phyloP scores from a whole-genome alignment of 2,113 vertebrate genomes.

The Hypanus sabinus region DNA sequence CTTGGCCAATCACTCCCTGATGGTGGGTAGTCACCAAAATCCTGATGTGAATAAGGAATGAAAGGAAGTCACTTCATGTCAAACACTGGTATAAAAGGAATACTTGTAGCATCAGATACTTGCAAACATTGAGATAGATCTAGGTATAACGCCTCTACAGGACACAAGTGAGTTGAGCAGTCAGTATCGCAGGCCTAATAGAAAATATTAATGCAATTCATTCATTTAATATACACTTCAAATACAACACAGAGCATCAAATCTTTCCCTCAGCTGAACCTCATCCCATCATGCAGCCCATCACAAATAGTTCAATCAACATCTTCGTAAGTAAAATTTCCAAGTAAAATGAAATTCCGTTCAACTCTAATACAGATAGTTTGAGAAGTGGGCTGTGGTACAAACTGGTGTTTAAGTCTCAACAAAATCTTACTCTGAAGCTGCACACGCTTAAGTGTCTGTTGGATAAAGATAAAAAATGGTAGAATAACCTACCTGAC shows the following conservation, averaged over 20 bases:
- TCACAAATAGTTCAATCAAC: not conserved
- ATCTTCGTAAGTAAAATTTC: too few species aligned
- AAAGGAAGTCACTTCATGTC: not conserved
- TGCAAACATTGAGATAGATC: not conserved
- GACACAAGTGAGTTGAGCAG: not conserved
- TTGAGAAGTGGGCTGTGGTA: not conserved
- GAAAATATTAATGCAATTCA: not conserved
- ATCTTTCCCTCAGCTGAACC: not conserved
- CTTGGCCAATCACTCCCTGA: not conserved
- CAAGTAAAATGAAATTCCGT: not conserved
- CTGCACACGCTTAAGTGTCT: too few species aligned
- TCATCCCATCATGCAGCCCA: not conserved
- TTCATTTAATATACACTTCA: not conserved
- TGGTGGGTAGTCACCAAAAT: not conserved
- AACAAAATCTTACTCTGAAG: too few species aligned
- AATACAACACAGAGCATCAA: not conserved
- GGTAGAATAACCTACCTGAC: too few species aligned
- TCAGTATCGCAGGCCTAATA: not conserved
- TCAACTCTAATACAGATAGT: not conserved
- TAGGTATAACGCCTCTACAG: not conserved
- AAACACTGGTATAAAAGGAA: not conserved
- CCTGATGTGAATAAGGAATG: not conserved
- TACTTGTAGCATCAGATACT: not conserved
- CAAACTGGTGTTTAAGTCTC: not conserved
- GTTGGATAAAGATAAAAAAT: too few species aligned